Conservation (phyloP, 2,888 invertebrate genomes). For the Trypoxylon attenuatum region DNA sequence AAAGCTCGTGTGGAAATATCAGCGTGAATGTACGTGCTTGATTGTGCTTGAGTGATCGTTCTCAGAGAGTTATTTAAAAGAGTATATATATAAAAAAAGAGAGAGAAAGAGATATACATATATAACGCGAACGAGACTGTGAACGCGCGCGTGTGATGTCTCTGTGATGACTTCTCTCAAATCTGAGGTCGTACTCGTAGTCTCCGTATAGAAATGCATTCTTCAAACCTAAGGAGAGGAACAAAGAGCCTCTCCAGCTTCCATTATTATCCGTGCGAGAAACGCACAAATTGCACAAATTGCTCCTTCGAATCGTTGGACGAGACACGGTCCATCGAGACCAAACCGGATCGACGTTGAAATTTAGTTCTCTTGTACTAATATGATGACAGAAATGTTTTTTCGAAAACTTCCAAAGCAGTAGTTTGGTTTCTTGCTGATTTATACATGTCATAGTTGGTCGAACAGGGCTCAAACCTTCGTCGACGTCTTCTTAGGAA, state of each 20-base stretch:
- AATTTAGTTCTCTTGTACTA: too few species aligned
- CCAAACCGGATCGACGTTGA: neutral
- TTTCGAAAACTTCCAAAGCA: neutral
- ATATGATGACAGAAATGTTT: too few species aligned
- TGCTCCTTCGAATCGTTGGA: too few species aligned
- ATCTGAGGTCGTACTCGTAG: conserved; percentile 13
- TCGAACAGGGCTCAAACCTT: neutral
- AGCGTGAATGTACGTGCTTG: conserved; percentile 22
- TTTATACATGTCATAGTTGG: too few species aligned
- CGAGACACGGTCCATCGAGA: too few species aligned
- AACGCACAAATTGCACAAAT: too few species aligned
- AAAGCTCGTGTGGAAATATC: conserved; percentile 14
- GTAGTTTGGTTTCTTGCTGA: too few species aligned
- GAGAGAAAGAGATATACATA: conserved; percentile 23
- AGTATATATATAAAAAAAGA: conserved; percentile 37
- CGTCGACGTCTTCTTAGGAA: neutral
- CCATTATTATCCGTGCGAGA: too few species aligned
- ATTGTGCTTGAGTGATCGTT: conserved; percentile 19
- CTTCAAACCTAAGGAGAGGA: neutral
- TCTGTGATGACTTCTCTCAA: conserved; percentile 10
- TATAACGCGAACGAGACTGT: conserved; percentile 41
- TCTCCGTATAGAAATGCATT: conserved; percentile 6
- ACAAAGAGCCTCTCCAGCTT: neutral
- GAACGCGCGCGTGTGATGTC: conserved; percentile 32
- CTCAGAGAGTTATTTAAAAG: conserved; percentile 51